These are phyloP conservation scores for Acanthacorydalis orientalis DNA, from an alignment of 2,888 invertebrate genomes.

Conservation along the genomic window DNA sequence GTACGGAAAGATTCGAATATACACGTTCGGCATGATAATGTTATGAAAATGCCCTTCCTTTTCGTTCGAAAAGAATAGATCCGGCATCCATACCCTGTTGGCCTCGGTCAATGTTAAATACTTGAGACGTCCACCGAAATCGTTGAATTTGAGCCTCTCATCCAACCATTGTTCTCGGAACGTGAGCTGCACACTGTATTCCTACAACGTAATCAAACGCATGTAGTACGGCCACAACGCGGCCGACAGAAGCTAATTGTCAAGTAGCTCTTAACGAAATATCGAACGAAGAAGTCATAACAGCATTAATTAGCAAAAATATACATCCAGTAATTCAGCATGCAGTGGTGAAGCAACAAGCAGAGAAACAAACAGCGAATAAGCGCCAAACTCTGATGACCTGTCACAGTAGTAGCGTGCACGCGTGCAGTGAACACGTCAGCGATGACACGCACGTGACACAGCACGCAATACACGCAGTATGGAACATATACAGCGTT, in stretches of 20 bases:
- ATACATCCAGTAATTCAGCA: conserved; percentile 1
- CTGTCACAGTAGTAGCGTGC: no score
- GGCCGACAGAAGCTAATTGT: conserved; percentile 1
- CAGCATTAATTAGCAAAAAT: conserved; percentile 2
- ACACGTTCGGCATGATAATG: conserved; percentile 95
- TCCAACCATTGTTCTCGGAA: conserved; percentile 96
- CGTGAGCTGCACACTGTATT: conserved; percentile 94
- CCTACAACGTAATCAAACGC: conserved; percentile 42
- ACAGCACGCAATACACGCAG: no score
- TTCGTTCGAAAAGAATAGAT: conserved; percentile 94
- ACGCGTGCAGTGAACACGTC: no score
- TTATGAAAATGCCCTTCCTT: conserved; percentile 96
- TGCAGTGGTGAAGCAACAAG: conserved; percentile 7
- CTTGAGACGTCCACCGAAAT: conserved; percentile 73
- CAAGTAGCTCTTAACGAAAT: not conserved
- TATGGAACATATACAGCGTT: no score
- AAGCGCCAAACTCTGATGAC: not conserved
- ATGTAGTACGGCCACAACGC: conserved; percentile 7
- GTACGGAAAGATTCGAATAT: conserved; percentile 89
- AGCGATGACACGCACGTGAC: no score
- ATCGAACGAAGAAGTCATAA: not conserved
- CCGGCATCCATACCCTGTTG: conserved; percentile 95
- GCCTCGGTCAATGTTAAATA: conserved; percentile 88
- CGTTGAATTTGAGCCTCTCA: conserved; percentile 77
- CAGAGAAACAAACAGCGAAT: conserved; percentile 11